Evolutionary conservation across 2,797 vertebrate genomes (phyloP), one percentile per base, ranked within the genome.

Genomic region (Coregonus sp.): DNA sequence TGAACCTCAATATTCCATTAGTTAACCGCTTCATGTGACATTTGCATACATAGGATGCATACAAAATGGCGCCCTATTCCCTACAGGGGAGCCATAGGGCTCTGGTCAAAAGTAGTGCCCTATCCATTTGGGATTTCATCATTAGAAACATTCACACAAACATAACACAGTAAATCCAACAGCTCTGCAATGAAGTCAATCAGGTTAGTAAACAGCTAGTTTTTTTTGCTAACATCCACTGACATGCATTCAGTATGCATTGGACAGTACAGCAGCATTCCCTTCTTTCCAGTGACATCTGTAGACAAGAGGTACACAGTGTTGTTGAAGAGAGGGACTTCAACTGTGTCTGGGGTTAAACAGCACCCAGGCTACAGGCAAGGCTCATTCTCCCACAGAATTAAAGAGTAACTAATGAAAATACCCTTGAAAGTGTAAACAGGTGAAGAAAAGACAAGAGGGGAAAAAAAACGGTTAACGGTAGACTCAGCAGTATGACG

Each of bases 281-380:
- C 63, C 65, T 51, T 76, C 63, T 18, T 77, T 69, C 74, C 72
- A 79, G 75, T 70, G 54, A 84, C 86, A 85, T 68, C 78, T 84
- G 81, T 70, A 73, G 76, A 84, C 84, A 87, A 85, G 73, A 82
- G 70, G 35, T 70, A 74, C 76, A 75, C 5, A 20, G 70, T 67
- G 65, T 33, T 33, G 31, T 67, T 33, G 65, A 67, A 67, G 63
- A 33, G 11, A 66, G n/a, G 20, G 20, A 61, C n/a, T 33, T 67
- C 29, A 67, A 33, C 12, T 1, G 59, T 61, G 59, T 63, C n/a
- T 68, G 33, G 33, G 15, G 66, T 11, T 35, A 15, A 18, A 68
- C 15, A 33, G 29, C 4, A 35, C 15, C 66, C 66, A 35, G 66
- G 33, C 15, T 29, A 35, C 31, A 68, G 66, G 14, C 31, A 68